Evolutionary conservation across 1,140 invertebrate genomes (phyloP).

Genomic region (Bombus cullumanus): DNA sequence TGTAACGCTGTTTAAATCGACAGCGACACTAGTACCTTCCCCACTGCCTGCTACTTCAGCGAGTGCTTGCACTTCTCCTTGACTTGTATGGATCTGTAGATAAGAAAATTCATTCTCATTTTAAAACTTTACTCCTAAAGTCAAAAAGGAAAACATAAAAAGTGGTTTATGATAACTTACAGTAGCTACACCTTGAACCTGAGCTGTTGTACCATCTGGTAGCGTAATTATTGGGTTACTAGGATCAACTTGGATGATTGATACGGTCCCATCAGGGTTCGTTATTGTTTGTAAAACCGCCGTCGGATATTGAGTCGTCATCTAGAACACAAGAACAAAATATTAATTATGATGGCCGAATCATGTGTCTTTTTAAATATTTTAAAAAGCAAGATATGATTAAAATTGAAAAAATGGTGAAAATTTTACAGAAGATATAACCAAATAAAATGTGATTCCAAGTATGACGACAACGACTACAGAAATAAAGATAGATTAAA

Average conservation of each 20-base stretch:
- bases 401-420: conserved; percentile 33
- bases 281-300: conserved; percentile 98
- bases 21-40: conserved; percentile 88
- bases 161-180: conserved; percentile 82
- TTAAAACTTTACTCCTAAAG: background rate
- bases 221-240: conserved; percentile 97
- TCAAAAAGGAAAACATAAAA: background rate
- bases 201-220: conserved; percentile 97
- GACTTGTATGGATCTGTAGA: conserved; percentile 88
- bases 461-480: conserved; percentile 1
- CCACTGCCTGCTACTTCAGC: conserved; percentile 87
- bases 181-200: conserved; percentile 94
- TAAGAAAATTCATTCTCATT: conserved; percentile 23
- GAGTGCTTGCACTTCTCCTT: conserved; percentile 91
- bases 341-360: background rate
- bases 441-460: conserved; percentile 19
- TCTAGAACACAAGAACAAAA: conserved; percentile 76
- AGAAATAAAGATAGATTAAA: conserved; percentile 64
- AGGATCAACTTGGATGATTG: conserved; percentile 97
- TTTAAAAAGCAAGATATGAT: background rate
- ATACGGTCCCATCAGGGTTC: conserved; percentile 98
- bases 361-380: background rate
- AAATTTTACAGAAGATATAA: background rate
- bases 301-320: conserved; percentile 91
- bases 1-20: conserved; percentile 94